Evolutionary conservation across 2,797 vertebrate species (phyloP).

Genomic region (Thaleichthys pacificus): DNA sequence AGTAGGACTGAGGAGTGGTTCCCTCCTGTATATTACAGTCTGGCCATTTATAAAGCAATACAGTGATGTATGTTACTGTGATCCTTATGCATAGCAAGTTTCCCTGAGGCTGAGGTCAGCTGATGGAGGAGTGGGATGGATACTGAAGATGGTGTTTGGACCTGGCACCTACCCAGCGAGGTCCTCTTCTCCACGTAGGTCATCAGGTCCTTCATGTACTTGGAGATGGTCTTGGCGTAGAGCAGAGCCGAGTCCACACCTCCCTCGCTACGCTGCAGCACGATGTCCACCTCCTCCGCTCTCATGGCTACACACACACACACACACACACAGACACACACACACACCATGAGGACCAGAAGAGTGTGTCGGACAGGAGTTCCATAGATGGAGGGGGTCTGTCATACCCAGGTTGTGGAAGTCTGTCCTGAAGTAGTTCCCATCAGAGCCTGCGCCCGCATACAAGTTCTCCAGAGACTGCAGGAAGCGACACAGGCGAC

Average conservation of each 20-base stretch:
- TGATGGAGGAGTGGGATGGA: not conserved
- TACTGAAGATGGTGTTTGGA: not conserved
- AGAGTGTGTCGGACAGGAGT: not conserved
- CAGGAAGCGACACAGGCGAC: slow-evolving; percentile 30
- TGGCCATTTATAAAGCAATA: too few species aligned
- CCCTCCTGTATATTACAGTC: too few species aligned
- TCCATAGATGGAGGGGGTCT: not conserved
- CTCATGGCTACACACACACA: slow-evolving; percentile 56
- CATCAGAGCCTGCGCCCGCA: slow-evolving; percentile 70
- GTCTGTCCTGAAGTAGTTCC: slow-evolving; percentile 63
- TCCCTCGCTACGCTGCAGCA: slow-evolving; percentile 90
- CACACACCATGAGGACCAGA: not conserved
- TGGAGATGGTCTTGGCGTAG: slow-evolving; percentile 91
- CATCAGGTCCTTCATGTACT: slow-evolving; percentile 95
- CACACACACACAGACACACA: slow-evolving; percentile 25
- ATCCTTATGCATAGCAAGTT: too few species aligned
- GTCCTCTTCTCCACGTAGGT: slow-evolving; percentile 89
- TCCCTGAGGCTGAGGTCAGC: too few species aligned
- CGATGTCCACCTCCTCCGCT: slow-evolving; percentile 84
- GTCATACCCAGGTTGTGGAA: slow-evolving; percentile 66
- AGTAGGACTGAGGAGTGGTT: too few species aligned
- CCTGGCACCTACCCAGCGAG: slow-evolving; percentile 74
- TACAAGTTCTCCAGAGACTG: slow-evolving; percentile 93
- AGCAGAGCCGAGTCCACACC: slow-evolving; percentile 88
- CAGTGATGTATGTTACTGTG: too few species aligned